Percentiles rank a stretch among this genome's conserved stretches.
phyloP scores from a whole-genome alignment of 1,140 invertebrate genomes.

The Aphelinus certus region DNA sequence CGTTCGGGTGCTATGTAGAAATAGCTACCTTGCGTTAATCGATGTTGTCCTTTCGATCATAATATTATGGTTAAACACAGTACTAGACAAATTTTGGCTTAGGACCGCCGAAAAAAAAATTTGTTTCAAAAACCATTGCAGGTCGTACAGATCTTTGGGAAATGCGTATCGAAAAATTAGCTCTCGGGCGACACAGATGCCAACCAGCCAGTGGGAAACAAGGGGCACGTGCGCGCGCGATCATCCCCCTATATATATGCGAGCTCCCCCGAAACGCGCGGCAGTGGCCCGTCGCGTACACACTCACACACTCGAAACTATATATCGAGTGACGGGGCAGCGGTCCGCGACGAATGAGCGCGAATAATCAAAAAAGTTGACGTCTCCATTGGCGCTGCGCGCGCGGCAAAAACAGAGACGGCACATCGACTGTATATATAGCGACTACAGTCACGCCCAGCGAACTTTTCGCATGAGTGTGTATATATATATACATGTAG shows the following conservation, averaged over 20 bases:
- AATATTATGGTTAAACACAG: too few species aligned
- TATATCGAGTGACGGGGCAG: constrained; percentile 47
- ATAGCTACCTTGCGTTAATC: too few species aligned
- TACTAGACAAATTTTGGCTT: too few species aligned
- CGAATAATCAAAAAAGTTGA: constrained; percentile 54
- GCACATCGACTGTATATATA: too few species aligned
- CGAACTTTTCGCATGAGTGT: constrained; percentile 33
- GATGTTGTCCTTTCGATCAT: too few species aligned
- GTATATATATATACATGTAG: background rate
- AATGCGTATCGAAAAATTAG: too few species aligned
- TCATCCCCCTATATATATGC: background rate
- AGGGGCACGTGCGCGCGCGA: constrained; percentile 27
- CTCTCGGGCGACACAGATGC: too few species aligned
- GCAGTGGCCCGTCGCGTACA: constrained; percentile 16
- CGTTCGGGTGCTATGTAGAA: too few species aligned
- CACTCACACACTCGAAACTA: constrained; percentile 3
- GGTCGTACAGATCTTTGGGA: too few species aligned
- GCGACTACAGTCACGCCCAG: constrained; percentile 50
- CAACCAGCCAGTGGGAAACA: background rate
- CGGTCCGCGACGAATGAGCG: constrained; percentile 58
- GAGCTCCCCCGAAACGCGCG: constrained; percentile 16
- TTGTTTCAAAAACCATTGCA: too few species aligned
- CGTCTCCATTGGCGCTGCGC: constrained; percentile 46
- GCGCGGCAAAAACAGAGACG: too few species aligned
- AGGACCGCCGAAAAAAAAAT: too few species aligned